These are phyloP conservation scores for Diorhabda sublineata DNA, from an alignment of 1,140 invertebrate genomes.

Conservation along the genomic window DNA sequence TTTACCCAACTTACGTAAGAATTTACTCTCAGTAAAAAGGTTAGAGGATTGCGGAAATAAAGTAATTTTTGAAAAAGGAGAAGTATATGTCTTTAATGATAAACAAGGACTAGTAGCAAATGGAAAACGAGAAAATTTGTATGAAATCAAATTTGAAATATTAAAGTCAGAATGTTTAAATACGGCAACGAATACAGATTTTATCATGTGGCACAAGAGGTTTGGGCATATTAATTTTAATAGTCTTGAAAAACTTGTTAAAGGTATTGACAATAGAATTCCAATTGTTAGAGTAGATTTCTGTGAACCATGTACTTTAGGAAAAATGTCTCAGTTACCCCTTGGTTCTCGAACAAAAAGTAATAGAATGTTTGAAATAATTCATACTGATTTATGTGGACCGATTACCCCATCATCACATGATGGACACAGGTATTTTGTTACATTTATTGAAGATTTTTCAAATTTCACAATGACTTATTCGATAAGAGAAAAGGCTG, in stretches of 20 bases:
- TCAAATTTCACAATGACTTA: constrained; percentile 21
- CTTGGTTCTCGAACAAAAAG: constrained; percentile 31
- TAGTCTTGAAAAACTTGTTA: constrained; percentile 20
- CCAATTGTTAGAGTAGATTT: constrained; percentile 14
- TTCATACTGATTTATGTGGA: no score
- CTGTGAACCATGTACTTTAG: constrained; percentile 33
- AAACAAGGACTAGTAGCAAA: neutral
- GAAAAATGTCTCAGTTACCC: constrained; percentile 30
- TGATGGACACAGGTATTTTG: constrained; percentile 42
- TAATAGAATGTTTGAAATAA: constrained; percentile 18
- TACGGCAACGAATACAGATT: constrained; percentile 7
- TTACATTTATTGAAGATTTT: constrained; percentile 36
- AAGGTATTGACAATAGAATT: constrained; percentile 10
- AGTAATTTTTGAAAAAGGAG: constrained; percentile 9
- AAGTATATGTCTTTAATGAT: neutral
- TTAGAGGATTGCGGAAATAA: constrained; percentile 1
- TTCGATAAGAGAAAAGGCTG: constrained; percentile 20
- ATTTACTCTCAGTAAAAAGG: constrained; percentile 6
- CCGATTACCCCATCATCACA: constrained; percentile 33
- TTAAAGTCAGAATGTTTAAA: constrained; percentile 7
- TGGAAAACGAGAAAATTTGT: constrained; percentile 11
- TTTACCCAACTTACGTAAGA: neutral
- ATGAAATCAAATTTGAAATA: constrained; percentile 13
- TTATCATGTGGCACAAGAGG: constrained; percentile 24
- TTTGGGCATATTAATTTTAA: constrained; percentile 25